Evolutionary conservation across 1,140 invertebrate species (phyloP).

Genomic region (Holotrichia oblita): DNA sequence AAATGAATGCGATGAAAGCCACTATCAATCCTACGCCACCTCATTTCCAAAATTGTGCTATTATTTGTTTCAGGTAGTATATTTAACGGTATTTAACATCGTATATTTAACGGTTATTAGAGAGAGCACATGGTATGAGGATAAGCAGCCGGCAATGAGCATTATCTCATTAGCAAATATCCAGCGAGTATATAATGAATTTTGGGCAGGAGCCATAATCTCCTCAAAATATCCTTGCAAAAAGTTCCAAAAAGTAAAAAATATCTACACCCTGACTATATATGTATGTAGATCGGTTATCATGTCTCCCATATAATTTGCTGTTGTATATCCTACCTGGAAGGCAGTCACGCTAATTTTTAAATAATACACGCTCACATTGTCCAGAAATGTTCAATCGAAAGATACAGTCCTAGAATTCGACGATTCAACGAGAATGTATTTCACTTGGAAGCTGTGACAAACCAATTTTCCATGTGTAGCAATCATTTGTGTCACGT

Average conservation of each 20-base stretch:
- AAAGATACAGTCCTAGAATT: no score
- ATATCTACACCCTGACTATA: conserved; percentile 2
- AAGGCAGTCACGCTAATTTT: background rate
- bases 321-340: background rate
- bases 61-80: background rate
- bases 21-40: background rate
- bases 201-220: background rate
- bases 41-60: background rate
- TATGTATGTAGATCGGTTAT: background rate
- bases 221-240: background rate
- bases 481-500: no score
- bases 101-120: background rate
- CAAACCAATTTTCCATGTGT: no score
- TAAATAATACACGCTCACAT: background rate
- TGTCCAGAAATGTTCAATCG: background rate
- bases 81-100: no score
- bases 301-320: background rate
- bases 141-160: background rate
- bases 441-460: background rate
- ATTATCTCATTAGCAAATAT: background rate
- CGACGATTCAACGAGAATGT: no score
- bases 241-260: background rate
- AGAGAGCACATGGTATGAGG: background rate
- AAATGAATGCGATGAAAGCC: background rate
- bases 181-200: background rate